phyloP scores from a whole-genome alignment of 2,113 vertebrate species.

The Pangasianodon gigas region DNA sequence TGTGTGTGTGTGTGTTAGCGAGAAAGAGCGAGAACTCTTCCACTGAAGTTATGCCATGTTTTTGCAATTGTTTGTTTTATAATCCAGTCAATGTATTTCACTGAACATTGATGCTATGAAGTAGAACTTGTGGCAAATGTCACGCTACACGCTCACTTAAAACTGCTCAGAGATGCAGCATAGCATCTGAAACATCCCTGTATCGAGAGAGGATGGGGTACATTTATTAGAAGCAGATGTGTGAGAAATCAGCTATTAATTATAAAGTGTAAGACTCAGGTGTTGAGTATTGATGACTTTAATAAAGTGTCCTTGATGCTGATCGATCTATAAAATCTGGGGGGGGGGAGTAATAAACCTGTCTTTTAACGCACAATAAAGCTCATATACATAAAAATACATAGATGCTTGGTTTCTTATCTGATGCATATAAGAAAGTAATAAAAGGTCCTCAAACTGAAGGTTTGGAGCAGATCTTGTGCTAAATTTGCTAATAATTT shows the following conservation, averaged over 20 bases:
- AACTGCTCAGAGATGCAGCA: not conserved
- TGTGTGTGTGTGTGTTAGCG: not conserved
- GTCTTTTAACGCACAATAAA: constrained; percentile 67
- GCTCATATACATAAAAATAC: constrained; percentile 17
- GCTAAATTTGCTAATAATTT: not conserved
- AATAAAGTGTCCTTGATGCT: constrained; percentile 8
- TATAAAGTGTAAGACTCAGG: not conserved
- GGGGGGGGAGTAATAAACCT: constrained; percentile 62
- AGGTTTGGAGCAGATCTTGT: not conserved
- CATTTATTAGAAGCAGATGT: not conserved
- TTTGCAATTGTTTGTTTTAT: constrained; percentile 3
- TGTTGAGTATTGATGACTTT: constrained; percentile 8
- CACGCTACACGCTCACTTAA: not conserved
- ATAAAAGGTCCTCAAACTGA: not conserved
- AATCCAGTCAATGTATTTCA: not conserved
- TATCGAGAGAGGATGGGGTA: not conserved
- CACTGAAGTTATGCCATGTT: not conserved
- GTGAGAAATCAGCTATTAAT: not conserved
- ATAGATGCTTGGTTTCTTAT: not conserved
- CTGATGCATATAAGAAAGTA: not conserved
- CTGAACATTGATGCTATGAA: not conserved
- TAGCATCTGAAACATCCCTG: not conserved
- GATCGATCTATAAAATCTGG: constrained; percentile 37
- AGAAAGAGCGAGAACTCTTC: not conserved
- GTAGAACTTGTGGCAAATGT: not conserved